Percentiles rank a stretch among this genome's conserved stretches.
Evolutionary conservation across 2,888 invertebrate genomes (phyloP).

Genomic region (Tetheella fluctuosa): DNA sequence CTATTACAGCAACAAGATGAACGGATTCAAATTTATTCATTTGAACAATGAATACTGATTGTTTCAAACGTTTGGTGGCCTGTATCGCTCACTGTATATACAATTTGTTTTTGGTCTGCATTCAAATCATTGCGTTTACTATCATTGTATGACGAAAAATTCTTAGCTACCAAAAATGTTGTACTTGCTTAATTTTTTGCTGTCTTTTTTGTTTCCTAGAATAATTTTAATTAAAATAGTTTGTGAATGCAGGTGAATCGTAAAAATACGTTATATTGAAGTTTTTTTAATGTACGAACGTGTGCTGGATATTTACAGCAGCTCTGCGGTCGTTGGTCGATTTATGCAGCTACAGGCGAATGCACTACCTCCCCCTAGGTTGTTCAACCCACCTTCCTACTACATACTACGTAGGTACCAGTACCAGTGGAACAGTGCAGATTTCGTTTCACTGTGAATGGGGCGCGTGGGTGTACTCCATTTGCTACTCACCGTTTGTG

Average conservation of each 20-base stretch:
- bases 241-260: too few relatives aligned
- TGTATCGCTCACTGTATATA: slow-evolving; percentile 27
- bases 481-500: slow-evolving; percentile 43
- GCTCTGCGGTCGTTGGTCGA: slow-evolving; percentile 61
- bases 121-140: neutral
- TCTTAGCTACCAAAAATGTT: neutral
- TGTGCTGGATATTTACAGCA: slow-evolving; percentile 45
- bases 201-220: neutral
- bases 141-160: neutral
- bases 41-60: slow-evolving; percentile 46
- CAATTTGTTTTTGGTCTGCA: slow-evolving; percentile 5
- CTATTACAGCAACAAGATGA: slow-evolving; percentile 29
- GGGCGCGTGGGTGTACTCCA: slow-evolving; percentile 60
- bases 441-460: slow-evolving; percentile 67
- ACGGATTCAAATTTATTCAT: slow-evolving; percentile 47
- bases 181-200: neutral
- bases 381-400: slow-evolving; percentile 65
- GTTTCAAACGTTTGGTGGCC: slow-evolving; percentile 31
- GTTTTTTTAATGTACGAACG: slow-evolving; percentile 30
- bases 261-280: neutral
- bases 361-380: slow-evolving; percentile 62
- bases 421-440: slow-evolving; percentile 54
- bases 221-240: neutral
- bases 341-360: slow-evolving; percentile 65
- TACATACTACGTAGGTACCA: slow-evolving; percentile 32